phyloP scores from a whole-genome alignment of 2,888 invertebrate species.

The Dryobotodes eremita region DNA sequence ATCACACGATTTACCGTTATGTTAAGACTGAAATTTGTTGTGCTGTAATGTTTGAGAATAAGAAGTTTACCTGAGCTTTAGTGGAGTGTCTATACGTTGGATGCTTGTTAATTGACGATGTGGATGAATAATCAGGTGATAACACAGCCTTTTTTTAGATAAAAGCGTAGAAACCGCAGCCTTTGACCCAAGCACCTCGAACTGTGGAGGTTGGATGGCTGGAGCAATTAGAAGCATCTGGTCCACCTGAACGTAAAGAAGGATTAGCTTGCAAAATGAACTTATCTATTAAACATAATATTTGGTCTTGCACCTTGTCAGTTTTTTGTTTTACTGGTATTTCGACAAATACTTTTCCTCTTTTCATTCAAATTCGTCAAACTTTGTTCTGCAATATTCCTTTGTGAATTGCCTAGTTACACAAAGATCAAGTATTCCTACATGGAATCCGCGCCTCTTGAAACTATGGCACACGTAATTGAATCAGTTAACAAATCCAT shows the following conservation, averaged over 20 bases:
- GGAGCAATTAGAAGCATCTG: not conserved
- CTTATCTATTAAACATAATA: too few species aligned
- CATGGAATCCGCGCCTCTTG: not conserved
- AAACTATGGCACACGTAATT: not conserved
- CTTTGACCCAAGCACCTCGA: not conserved
- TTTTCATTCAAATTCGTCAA: not conserved
- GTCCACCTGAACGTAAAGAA: not conserved
- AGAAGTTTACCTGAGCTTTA: slow-evolving; percentile 33
- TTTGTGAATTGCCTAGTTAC: not conserved
- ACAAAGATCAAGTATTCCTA: slow-evolving; percentile 7
- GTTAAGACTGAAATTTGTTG: slow-evolving; percentile 22
- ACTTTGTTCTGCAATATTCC: not conserved
- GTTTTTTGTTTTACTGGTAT: not conserved
- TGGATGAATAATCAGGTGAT: not conserved
- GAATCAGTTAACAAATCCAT: not conserved
- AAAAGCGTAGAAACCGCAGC: not conserved
- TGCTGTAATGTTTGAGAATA: slow-evolving; percentile 16
- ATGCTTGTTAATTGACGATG: not conserved
- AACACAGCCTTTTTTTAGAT: not conserved
- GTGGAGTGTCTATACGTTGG: not conserved
- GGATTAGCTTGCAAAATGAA: not conserved
- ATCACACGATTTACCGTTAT: slow-evolving; percentile 52
- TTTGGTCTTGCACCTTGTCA: not conserved
- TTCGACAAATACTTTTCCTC: not conserved
- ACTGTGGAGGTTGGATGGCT: not conserved